A percentile compares a stretch with the other conserved stretches of the same genome.
phyloP scores from a whole-genome alignment of 2,113 vertebrate genomes.

The Dolichallabes microphthalmus region DNA sequence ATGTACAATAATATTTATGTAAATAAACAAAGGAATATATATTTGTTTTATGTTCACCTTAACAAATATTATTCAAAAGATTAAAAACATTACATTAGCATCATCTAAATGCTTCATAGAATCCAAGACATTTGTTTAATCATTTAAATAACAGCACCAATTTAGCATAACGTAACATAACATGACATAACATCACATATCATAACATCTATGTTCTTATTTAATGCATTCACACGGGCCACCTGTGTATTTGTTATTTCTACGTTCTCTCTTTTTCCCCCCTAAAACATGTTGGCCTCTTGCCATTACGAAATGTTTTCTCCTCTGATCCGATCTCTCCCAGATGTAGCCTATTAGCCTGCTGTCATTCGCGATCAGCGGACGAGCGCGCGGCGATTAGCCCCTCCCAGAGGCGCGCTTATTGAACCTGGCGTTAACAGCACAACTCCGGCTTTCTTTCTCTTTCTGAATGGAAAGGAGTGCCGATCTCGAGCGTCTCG shows the following conservation, averaged over 20 bases:
- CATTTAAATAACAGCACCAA: not conserved
- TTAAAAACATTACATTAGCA: not conserved
- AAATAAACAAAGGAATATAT: no score
- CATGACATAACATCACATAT: not conserved
- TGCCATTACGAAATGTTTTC: constrained; percentile 32
- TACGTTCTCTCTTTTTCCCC: constrained; percentile 2
- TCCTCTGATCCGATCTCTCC: constrained; percentile 40
- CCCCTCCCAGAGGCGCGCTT: constrained; percentile 36
- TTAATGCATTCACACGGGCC: not conserved
- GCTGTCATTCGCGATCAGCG: constrained; percentile 41
- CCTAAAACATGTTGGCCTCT: constrained; percentile 24
- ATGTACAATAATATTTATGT: not conserved
- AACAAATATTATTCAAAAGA: not conserved
- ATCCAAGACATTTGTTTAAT: not conserved
- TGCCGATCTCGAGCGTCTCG: constrained; percentile 13
- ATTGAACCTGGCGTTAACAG: constrained; percentile 47
- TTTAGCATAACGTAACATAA: not conserved
- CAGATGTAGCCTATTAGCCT: constrained; percentile 47
- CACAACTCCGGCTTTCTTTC: constrained; percentile 24
- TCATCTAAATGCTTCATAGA: not conserved
- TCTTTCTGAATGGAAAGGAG: constrained; percentile 22
- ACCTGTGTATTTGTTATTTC: constrained; percentile 18
- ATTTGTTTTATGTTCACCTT: not conserved
- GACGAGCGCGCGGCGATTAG: constrained; percentile 35
- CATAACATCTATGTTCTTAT: not conserved